Base-by-base conservation (phyloP, 2,888 invertebrate genomes). In the Tanaodytes sp. region DNA sequence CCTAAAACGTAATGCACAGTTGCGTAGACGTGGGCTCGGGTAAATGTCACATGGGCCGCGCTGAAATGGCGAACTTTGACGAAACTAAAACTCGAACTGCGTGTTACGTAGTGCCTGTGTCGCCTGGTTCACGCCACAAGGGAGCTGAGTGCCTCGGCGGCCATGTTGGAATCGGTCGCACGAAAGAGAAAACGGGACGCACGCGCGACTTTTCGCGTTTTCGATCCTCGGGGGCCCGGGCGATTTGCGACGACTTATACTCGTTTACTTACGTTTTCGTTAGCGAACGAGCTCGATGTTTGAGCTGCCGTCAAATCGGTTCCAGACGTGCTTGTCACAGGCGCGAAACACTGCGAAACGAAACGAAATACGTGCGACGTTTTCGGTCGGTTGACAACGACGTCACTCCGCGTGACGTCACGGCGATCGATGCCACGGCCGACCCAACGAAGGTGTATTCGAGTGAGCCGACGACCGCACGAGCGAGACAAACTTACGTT, bases 361-460 rank as follows among this genome's bases (percentile, higher is more conserved):
- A 4, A 8, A 23, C 23, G 37, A 37, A 43, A 55, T 55, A 45
- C 27, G 23, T 55, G 37, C 43, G 37, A 45, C 37, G 43, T 55
- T 19, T 20, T 37, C 27, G 45, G 43, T 45, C 55, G 16, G 42
- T 55, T 45, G 55, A 55, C 55, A 55, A 55, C 55, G 55, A 55
- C 55, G 55, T 55, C 55, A 55, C 55, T 36, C 23, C 9, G n/a
- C 37, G 55, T 55, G 55, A 55, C 55, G 55, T 55, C 55, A 55
- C 37, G 16, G 11, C 14, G 37, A 55, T 55, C 55, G 45, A 55
- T 55, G 45, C 36, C 19, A 15, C 5, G n/a, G 23, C 15, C 20
- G 40, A n/a, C n/a, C n/a, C n/a, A n/a, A n/a, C n/a, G n/a, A n/a
- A n/a, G n/a, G n/a, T n/a, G n/a, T n/a, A n/a, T n/a, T n/a, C n/a